A percentile compares a stretch with the other conserved stretches of the same genome.
Conservation (phyloP, 2,888 invertebrate genomes). For the Alloplasta piceator region DNA sequence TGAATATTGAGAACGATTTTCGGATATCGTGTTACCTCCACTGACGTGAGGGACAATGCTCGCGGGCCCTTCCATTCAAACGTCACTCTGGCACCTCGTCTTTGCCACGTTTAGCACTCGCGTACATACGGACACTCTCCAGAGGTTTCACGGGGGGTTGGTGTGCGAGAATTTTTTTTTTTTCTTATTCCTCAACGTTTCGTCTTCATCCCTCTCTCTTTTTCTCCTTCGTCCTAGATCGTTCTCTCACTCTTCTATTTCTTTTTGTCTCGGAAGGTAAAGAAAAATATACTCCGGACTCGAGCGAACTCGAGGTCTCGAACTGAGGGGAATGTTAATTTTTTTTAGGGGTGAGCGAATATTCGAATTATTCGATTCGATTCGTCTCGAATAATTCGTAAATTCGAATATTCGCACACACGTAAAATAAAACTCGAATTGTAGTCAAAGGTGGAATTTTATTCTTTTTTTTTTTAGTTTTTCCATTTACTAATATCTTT, state of each 20-base stretch:
- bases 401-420: too few relatives aligned
- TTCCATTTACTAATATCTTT: too few relatives aligned
- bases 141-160: neutral
- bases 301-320: constrained; percentile 69
- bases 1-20: constrained; percentile 82
- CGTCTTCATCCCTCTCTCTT: constrained; percentile 6
- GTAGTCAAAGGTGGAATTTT: too few relatives aligned
- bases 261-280: neutral
- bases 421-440: too few relatives aligned
- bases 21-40: constrained; percentile 81
- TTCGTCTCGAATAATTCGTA: too few relatives aligned
- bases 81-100: constrained; percentile 83
- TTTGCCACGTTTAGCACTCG: constrained; percentile 59
- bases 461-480: too few relatives aligned
- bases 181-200: constrained; percentile 71
- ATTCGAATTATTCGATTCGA: too few relatives aligned
- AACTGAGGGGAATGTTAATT: neutral
- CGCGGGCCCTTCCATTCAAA: constrained; percentile 81
- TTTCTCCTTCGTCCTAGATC: constrained; percentile 6
- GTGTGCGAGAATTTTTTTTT: constrained; percentile 57
- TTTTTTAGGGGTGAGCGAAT: too few relatives aligned
- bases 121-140: constrained; percentile 14
- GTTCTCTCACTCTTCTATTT: constrained; percentile 20
- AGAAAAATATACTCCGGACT: constrained; percentile 71
- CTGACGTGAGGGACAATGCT: constrained; percentile 68